Evolutionary conservation across 2,113 vertebrate genomes (phyloP), one percentile per base, ranked within the genome.

Genomic region (Malurus elegans): DNA sequence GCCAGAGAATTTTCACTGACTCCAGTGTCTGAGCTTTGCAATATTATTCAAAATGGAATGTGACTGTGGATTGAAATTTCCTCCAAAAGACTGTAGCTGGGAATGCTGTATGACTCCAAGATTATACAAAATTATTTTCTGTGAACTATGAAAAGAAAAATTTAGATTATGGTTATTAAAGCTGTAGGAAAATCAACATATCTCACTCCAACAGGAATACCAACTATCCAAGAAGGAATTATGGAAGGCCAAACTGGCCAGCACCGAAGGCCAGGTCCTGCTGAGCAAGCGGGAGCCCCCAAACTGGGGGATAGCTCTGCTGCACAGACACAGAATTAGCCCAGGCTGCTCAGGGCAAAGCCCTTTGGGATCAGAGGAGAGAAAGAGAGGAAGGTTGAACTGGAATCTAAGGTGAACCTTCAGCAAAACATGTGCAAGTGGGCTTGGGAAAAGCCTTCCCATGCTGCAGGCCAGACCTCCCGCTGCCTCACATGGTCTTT

Each of bases 391-490:
- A 44, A 42, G 16, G 53, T 1, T 29, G 20, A 47, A 21, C 56
- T 25, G 34, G 0, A 0, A 18, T 19, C 18, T 21, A 28, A 45
- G 19, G 32, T 4, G 5, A 79, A 47, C 28, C 47, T 45, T 13
- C 28, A 57, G 42, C 18, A 60, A 40, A 83, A 32, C 4, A 2
- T 0, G 2, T 54, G 10, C 13, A 57, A 40, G 8, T 1, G 15
- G n/a, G 9, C 24, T 81, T n/a, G 53, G 24, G 26, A 54, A 85
- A 91, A 79, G 66, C 51, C 31, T 90, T 48, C 4, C 40, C 2
- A 0, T 18, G 21, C 48, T 48, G 57, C 54, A 82, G 57, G 34
- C 32, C 72, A 91, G 51, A 75, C 12, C n/a, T 78, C 36, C 56
- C 8, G 47, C 32, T 40, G 32, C 16, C 87, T 84, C 44, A 62